Base-by-base conservation (phyloP, 2,113 vertebrate genomes). In the Cygnus buccinator region DNA sequence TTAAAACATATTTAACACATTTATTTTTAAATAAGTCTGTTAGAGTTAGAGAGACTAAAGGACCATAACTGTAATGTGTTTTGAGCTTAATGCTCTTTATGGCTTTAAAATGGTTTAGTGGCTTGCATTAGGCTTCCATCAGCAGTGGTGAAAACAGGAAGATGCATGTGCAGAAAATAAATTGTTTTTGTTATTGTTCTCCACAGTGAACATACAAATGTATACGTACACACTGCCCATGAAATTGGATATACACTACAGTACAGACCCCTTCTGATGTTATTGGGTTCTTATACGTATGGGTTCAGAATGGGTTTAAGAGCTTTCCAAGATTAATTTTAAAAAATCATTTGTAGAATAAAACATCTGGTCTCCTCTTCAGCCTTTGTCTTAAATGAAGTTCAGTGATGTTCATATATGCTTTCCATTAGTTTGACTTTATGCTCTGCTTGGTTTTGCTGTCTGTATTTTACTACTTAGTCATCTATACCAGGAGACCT, bases 121-220 rank as follows among this genome's bases (percentile, higher is more conserved):
- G 86, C 73, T 94, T 92, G 88, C 76, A 94, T 97, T 94, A 97
- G 43, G 35, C 54, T 91, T 94, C 89, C 85, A 91, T 91, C 93
- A 97, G 74, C 15, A 5, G 37, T 44, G 92, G 29, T 0, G 5
- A 65, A 95, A 94, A 90, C 37, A 67, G 52, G 61, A 89, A 92
- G 80, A 87, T 81, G 29, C 31, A 76, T 67, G 61, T 2, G 7
- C 18, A 70, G 86, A 81, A 96, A 91, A 31, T 22, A 35, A 89
- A 59, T 65, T 93, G 75, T 54, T 93, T 92, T 83, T 89, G 33
- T 39, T 91, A 44, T 61, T 90, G 33, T 7, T 18, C 68, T 43
- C 8, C 4, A 1, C 9, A 71, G 57, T 61, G 33, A 37, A 74
- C 11, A 14, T 54, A 29, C 41, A 17, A 84, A 86, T 90, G 31